Conservation (phyloP, 1,140 invertebrate species). For the Drosophila guanche region DNA sequence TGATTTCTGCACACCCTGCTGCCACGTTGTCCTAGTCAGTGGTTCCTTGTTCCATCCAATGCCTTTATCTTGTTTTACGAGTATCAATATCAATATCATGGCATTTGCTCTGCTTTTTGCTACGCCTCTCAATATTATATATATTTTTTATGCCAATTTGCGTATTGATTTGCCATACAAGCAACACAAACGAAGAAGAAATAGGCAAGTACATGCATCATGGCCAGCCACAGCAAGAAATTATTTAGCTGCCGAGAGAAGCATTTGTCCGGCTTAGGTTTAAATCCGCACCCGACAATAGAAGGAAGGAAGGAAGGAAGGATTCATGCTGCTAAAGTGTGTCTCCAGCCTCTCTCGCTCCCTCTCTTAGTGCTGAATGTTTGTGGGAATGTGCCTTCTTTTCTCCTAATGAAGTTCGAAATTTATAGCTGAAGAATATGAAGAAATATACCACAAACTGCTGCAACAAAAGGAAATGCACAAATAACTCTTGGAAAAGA, state of each 20-base stretch:
- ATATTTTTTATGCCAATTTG: slow-evolving; percentile 69
- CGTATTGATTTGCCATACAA: slow-evolving; percentile 71
- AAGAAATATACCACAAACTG: slow-evolving; percentile 5
- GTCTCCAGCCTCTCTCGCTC: slow-evolving; percentile 31
- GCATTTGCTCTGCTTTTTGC: slow-evolving; percentile 31
- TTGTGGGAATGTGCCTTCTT: neutral
- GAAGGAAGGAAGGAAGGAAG: neutral
- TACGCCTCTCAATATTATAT: slow-evolving; percentile 32
- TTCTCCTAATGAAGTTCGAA: slow-evolving; percentile 15
- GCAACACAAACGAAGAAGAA: neutral
- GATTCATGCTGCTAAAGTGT: slow-evolving; percentile 45
- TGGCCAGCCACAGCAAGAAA: slow-evolving; percentile 23
- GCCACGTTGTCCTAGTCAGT: neutral
- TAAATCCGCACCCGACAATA: slow-evolving; percentile 22
- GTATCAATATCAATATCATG: slow-evolving; percentile 54
- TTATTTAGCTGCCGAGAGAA: slow-evolving; percentile 25
- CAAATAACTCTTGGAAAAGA: slow-evolving; percentile 9
- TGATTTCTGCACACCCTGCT: neutral
- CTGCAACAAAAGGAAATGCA: slow-evolving; percentile 10
- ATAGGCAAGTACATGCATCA: slow-evolving; percentile 29
- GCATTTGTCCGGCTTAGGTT: slow-evolving; percentile 26
- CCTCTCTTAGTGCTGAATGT: slow-evolving; percentile 38
- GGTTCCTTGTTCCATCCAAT: slow-evolving; percentile 31
- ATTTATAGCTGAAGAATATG: slow-evolving; percentile 2
- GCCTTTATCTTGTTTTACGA: slow-evolving; percentile 66